These are phyloP conservation scores for Halisarca cf. caerulea DNA, from an alignment of 37 sponge, comb jelly and placozoan genomes.

Conservation along the genomic window DNA sequence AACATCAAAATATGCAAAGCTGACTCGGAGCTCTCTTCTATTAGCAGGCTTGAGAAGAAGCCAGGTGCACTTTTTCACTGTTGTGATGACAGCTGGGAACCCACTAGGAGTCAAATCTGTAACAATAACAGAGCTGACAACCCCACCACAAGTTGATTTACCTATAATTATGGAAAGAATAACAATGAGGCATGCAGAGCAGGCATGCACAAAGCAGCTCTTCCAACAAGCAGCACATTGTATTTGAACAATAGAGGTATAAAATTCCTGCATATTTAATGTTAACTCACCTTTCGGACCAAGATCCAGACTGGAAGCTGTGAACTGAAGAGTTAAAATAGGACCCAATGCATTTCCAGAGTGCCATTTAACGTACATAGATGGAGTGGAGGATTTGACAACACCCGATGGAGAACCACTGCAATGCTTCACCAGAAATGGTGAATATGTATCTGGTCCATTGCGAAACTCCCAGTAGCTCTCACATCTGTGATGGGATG, in stretches of 20 bases:
- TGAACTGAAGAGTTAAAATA: background rate
- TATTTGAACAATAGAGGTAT: no score
- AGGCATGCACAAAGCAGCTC: no score
- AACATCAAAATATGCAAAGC: background rate
- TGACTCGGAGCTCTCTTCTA: background rate
- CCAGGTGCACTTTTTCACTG: background rate
- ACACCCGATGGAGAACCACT: background rate
- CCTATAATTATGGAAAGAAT: background rate
- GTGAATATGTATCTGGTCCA: background rate
- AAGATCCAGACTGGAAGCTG: background rate
- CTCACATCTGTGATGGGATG: background rate
- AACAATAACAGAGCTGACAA: background rate
- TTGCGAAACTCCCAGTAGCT: background rate
- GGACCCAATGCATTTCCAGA: background rate
- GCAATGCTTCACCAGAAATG: background rate
- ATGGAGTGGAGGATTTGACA: background rate
- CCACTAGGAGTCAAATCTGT: background rate
- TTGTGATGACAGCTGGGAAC: slow-evolving; percentile 8
- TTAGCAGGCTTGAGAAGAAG: background rate
- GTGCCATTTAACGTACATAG: background rate
- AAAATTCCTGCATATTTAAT: no score
- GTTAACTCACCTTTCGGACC: background rate
- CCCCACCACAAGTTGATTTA: background rate
- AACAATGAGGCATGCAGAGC: no score
- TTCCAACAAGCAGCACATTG: no score